These are phyloP conservation scores for Dolichomitus sp. DNA, from an alignment of 2,888 invertebrate genomes.

Conservation along the genomic window DNA sequence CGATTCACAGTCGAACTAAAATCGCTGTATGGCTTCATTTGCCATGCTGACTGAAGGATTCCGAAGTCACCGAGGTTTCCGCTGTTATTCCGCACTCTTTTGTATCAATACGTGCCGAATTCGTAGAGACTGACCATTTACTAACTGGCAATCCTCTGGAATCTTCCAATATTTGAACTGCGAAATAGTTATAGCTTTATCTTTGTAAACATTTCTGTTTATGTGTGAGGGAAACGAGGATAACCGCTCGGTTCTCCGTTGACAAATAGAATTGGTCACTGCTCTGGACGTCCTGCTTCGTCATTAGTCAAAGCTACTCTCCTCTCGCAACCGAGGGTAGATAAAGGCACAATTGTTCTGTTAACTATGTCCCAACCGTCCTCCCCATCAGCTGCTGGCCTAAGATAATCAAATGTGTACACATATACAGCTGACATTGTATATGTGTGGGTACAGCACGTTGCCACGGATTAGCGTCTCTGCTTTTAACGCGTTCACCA, in stretches of 20 bases:
- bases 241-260: constrained; percentile 2
- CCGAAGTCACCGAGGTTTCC: not conserved
- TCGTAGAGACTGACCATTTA: constrained; percentile 10
- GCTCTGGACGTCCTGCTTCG: constrained; percentile 45
- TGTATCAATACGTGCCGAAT: constrained; percentile 2
- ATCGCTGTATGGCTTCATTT: not conserved
- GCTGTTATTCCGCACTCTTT: not conserved
- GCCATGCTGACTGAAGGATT: not conserved
- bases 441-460: not conserved
- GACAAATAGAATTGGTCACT: constrained; percentile 49
- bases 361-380: constrained; percentile 28
- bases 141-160: not conserved
- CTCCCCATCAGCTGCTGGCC: constrained; percentile 10
- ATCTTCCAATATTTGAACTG: not conserved
- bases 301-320: constrained; percentile 50
- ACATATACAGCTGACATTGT: constrained; percentile 29
- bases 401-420: constrained; percentile 27
- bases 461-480: constrained; percentile 29
- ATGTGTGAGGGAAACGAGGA: not conserved
- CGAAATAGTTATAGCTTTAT: constrained; percentile 5
- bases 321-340: constrained; percentile 21
- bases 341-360: constrained; percentile 57
- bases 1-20: constrained; percentile 19
- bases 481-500: constrained; percentile 27
- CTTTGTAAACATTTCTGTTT: not conserved